Base-by-base conservation (phyloP, 1,140 invertebrate species). In the Globodera rostochiensis region DNA sequence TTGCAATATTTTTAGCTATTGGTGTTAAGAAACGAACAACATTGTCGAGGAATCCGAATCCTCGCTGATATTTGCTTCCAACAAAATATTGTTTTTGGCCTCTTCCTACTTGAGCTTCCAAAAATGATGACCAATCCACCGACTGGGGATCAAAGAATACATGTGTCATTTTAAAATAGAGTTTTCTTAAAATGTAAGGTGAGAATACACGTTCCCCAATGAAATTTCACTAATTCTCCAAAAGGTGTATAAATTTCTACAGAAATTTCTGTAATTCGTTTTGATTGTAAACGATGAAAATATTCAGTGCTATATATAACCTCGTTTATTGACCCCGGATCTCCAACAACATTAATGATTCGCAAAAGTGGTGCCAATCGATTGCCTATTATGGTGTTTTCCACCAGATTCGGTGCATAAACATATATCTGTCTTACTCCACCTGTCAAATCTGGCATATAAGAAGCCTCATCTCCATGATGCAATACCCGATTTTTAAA, bases 121-220 rank as follows among this genome's bases (percentile, higher is more conserved):
- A 76, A 76, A 50, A 76, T n/a, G 13, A 50, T 47, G 25, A 57
- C 74, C 74, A 76, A 45, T 75, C 47, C 25, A 75, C 49, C 49
- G 47, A 25, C 36, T 75, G 25, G 4, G 49, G 45, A 50, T 75
- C 74, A 11, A 75, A 9, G 7, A 9, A 25, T 11, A 75, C 19
- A 57, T 75, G 74, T 75, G 74, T 75, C 36, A 50, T 75, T 47
- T 25, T 74, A 75, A 75, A 75, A 75, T n/a, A 75, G 19, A 46
- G 74, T 47, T 8, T 47, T 25, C 57, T 75, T 47, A 75, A 75
- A 75, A 36, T 75, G 74, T 4, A 75, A n/a, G 36, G 36, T 46
- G 36, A 75, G 9, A 36, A 75, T 75, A 11, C 36, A 46, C 5
- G 8, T 75, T 36, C 74, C 74, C 25, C 25, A 75, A 46, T 75